Evolutionary conservation across 2,113 vertebrate genomes (phyloP), one percentile per base, ranked within the genome.

Genomic region (Leptocoma aspasia): DNA sequence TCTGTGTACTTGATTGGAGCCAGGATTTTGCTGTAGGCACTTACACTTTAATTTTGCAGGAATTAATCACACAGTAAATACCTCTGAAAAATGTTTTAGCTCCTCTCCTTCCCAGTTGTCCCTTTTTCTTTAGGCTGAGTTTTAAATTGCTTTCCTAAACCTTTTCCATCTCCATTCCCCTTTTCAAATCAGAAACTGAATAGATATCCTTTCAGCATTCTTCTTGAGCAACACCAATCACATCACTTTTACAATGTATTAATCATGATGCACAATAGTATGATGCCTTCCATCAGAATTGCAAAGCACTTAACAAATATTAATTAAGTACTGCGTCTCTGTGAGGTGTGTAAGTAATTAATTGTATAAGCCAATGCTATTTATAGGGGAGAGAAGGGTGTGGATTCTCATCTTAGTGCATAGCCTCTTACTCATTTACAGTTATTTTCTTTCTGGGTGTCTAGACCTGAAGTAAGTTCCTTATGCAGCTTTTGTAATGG

Each of bases 241-340:
- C 79, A 60, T 81, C 28, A 28, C 15, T 95, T 90, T 66, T 63
- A 47, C 39, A 37, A 33, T 47, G 17, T 30, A 15, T 82, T 91
- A 82, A 64, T 94, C 45, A 70, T 82, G 66, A 82, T 44, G 30
- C 50, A 70, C 7, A 11, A 5, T 44, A 49, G 27, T 72, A 20
- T 82, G 75, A 76, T 39, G 35, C 73, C 63, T 92, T 87, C 90
- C 71, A 60, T 88, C 60, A 71, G 92, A 88, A 86, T 92, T 93
- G 86, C 65, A 93, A 83, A 86, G 73, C 49, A 83, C 54, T 90
- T 73, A 73, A 49, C 47, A 93, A 90, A 93, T 88, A 77, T 47
- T 92, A 94, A 89, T 95, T 88, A 95, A 90, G 17, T 82, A 71
- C 63, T 91, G 72, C 1, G 0, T 90, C 79, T 88, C 79, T 92